These are phyloP conservation scores for Sphaeramia orbicularis DNA, from an alignment of 2,797 vertebrate species.

Conservation along the genomic window DNA sequence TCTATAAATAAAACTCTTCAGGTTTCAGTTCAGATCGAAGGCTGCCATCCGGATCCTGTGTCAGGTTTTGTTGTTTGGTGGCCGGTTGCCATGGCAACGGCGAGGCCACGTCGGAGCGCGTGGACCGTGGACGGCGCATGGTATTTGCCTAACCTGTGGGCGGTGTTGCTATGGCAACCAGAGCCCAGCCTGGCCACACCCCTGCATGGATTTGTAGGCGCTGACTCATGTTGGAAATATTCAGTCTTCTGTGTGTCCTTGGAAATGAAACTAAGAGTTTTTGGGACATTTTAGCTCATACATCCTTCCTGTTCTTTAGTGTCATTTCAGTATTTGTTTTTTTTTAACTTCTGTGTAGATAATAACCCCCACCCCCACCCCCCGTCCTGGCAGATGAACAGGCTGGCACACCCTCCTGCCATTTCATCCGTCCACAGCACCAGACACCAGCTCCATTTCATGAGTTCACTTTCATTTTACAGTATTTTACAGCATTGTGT, in stretches of 20 bases:
- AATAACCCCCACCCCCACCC: neutral
- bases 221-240: conserved; percentile 81
- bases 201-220: conserved; percentile 59
- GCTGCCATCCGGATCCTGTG: conserved; percentile 62
- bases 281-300: no score
- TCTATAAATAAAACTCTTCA: conserved; percentile 78
- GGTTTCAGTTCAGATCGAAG: conserved; percentile 72
- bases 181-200: conserved; percentile 77
- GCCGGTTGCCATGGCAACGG: conserved; percentile 72
- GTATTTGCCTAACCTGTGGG: conserved; percentile 81
- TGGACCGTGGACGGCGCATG: conserved; percentile 52
- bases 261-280: no score
- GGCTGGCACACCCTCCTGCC: conserved; percentile 59
- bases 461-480: conserved; percentile 8
- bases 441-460: conserved; percentile 69
- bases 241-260: no score
- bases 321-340: conserved; percentile 15
- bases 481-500: no score
- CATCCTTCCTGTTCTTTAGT: neutral
- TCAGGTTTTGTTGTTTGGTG: conserved; percentile 80
- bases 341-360: conserved; percentile 8
- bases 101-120: conserved; percentile 32
- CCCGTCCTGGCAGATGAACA: conserved; percentile 33
- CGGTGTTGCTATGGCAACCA: conserved; percentile 77
- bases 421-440: conserved; percentile 74